A percentile compares a stretch with the other conserved stretches of the same genome.
Conservation (phyloP, 2,888 invertebrate genomes). For the Stenotaenia linearis region DNA sequence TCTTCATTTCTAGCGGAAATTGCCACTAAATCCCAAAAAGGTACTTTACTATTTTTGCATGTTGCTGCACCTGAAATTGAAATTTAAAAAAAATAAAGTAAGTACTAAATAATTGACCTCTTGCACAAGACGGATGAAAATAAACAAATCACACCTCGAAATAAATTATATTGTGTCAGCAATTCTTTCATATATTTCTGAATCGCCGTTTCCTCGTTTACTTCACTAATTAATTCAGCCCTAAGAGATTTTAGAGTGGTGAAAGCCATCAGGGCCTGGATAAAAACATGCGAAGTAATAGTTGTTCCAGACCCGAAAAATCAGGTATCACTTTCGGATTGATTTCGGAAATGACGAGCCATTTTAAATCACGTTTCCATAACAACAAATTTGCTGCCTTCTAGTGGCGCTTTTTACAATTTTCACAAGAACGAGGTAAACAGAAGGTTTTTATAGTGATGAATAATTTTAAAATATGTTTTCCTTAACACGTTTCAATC, state of each 20-base stretch:
- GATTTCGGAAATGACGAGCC: background rate
- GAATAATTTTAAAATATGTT: too few species aligned
- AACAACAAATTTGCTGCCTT: background rate
- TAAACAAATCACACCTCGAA: background rate
- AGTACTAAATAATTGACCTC: background rate
- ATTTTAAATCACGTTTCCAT: background rate
- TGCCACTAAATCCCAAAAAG: conserved; percentile 48
- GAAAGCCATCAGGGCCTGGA: background rate
- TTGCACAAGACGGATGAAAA: too few species aligned
- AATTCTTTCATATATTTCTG: conserved; percentile 3
- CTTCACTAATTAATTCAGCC: background rate
- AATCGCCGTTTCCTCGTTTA: conserved; percentile 17
- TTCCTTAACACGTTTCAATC: too few species aligned
- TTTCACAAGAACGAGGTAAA: background rate
- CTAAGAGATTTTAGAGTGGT: background rate
- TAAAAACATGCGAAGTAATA: background rate
- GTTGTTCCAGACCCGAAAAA: background rate
- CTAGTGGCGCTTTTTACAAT: background rate
- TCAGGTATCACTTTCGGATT: background rate
- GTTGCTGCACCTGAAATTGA: background rate
- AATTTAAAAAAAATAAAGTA: background rate
- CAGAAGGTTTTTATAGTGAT: background rate
- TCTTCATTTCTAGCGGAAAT: conserved; percentile 48
- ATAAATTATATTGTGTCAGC: background rate
- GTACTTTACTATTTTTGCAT: conserved; percentile 24